Evolutionary conservation across 2,888 invertebrate genomes (phyloP).

Genomic region (Odontothrips loti): DNA sequence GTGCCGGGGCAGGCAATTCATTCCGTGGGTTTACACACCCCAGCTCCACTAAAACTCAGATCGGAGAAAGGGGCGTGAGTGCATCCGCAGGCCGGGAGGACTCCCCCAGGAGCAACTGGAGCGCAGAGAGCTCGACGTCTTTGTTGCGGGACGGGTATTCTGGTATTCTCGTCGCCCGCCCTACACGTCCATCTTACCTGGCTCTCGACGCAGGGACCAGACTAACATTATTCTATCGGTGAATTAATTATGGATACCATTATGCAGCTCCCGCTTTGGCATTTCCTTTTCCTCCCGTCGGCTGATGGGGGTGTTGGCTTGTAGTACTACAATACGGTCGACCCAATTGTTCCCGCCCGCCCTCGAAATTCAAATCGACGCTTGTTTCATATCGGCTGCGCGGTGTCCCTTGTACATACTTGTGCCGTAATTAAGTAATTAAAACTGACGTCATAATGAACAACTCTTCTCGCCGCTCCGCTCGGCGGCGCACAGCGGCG

Average conservation of each 20-base stretch:
- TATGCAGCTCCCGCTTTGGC: too few species aligned
- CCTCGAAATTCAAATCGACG: background rate
- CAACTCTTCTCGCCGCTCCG: background rate
- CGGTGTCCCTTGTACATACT: background rate
- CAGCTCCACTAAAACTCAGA: background rate
- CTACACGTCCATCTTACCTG: too few species aligned
- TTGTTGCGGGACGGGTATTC: too few species aligned
- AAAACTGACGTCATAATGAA: slow-evolving; percentile 20
- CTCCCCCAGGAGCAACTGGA: background rate
- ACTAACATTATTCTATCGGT: too few species aligned
- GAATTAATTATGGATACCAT: too few species aligned
- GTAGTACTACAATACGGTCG: background rate
- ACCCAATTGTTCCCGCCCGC: too few species aligned
- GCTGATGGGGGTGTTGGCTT: background rate
- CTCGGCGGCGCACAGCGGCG: background rate
- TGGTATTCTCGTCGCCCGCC: too few species aligned
- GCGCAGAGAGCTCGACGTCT: background rate
- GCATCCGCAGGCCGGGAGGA: background rate
- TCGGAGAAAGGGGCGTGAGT: background rate
- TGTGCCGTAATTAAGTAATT: slow-evolving; percentile 9
- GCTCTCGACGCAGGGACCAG: too few species aligned
- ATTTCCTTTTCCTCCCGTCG: too few species aligned
- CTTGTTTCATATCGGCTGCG: background rate
- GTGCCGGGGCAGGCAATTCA: background rate
- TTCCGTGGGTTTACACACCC: background rate